Percentiles rank a stretch among this genome's conserved stretches.
Evolutionary conservation across 2,888 invertebrate species (phyloP).

Genomic region (Amphipoea lucens): DNA sequence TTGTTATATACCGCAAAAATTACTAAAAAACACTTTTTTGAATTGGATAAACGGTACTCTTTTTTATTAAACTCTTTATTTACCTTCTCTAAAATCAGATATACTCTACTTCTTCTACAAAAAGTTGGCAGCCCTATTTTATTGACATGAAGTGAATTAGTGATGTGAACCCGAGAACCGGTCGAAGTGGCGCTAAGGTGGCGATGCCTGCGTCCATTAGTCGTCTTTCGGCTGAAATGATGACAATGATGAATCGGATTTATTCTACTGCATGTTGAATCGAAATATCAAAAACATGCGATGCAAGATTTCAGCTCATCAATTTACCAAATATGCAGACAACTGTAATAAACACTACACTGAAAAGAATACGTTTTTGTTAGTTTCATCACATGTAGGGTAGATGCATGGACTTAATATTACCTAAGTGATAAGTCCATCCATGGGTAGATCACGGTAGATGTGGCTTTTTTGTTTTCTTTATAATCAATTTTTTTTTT

Average conservation of each 20-base stretch:
- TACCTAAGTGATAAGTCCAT: too few relatives aligned
- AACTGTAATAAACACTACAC: not conserved
- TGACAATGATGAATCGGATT: not conserved
- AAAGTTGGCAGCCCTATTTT: not conserved
- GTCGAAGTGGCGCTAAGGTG: not conserved
- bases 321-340: not conserved
- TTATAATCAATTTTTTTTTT: too few relatives aligned
- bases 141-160: not conserved
- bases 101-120: too few relatives aligned
- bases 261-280: not conserved
- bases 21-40: too few relatives aligned
- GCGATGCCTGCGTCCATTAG: not conserved
- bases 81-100: too few relatives aligned
- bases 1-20: too few relatives aligned
- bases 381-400: too few relatives aligned
- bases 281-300: not conserved
- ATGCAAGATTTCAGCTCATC: not conserved
- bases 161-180: not conserved
- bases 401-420: too few relatives aligned
- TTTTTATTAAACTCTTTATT: too few relatives aligned
- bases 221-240: not conserved
- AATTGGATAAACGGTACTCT: too few relatives aligned
- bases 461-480: too few relatives aligned
- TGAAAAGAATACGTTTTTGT: constrained; percentile 2
- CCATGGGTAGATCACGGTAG: too few relatives aligned